Evolutionary conservation across 2,888 invertebrate species (phyloP).

Genomic region (Chrysolina americana): DNA sequence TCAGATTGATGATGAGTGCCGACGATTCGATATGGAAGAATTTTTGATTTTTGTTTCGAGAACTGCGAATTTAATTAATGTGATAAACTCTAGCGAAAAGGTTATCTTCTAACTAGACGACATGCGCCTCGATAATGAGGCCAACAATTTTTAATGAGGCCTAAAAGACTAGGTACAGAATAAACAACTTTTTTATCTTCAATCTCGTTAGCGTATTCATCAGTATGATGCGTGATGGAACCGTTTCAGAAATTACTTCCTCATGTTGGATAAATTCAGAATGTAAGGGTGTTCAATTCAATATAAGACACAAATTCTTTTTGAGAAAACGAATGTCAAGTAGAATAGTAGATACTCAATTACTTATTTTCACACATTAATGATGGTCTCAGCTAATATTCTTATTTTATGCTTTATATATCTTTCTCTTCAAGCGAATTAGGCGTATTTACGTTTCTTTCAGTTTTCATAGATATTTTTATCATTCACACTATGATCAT

Average conservation of each 20-base stretch:
- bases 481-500: no score
- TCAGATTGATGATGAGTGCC: background rate
- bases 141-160: slow-evolving; percentile 26
- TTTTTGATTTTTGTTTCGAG: background rate
- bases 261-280: no score
- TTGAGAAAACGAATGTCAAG: no score
- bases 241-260: background rate
- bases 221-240: background rate
- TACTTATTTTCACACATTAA: no score
- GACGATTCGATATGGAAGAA: background rate
- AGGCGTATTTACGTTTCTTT: no score
- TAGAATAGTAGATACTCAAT: no score
- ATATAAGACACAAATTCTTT: no score
- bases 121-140: slow-evolving; percentile 27
- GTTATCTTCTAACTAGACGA: slow-evolving; percentile 29
- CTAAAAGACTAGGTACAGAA: slow-evolving; percentile 12
- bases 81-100: slow-evolving; percentile 8
- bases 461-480: no score
- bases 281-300: no score
- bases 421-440: no score
- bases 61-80: slow-evolving; percentile 3
- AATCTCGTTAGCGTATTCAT: background rate
- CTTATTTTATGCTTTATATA: no score
- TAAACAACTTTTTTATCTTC: slow-evolving; percentile 10
- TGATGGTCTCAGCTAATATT: no score